Evolutionary conservation across 2,888 invertebrate species (phyloP).

Genomic region (Thecocarcelia acutangulata): DNA sequence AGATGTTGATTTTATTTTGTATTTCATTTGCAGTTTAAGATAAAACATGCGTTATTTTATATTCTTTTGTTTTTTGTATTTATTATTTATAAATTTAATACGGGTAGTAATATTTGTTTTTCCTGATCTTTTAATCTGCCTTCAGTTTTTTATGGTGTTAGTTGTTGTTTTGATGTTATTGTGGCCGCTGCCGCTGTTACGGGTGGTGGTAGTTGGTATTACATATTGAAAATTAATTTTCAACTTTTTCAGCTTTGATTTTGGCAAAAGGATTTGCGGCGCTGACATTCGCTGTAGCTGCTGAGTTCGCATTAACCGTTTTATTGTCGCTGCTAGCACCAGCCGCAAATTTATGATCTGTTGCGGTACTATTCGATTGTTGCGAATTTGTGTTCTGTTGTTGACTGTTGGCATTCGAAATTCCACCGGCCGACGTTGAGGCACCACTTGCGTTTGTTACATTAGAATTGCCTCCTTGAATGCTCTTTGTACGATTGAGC

Average conservation of each 20-base stretch:
- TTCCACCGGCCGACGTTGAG: conserved; percentile 72
- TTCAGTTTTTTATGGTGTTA: conserved; percentile 66
- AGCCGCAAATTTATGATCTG: conserved; percentile 73
- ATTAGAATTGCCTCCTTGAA: conserved; percentile 71
- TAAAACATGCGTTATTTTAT: conserved; percentile 65
- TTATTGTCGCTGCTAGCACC: conserved; percentile 78
- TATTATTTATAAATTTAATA: conserved; percentile 65
- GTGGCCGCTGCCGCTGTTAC: conserved; percentile 60
- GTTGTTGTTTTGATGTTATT: conserved; percentile 63
- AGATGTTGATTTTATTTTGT: conserved; percentile 62
- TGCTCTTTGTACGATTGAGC: conserved; percentile 83
- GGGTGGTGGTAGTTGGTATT: conserved; percentile 49
- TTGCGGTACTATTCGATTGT: conserved; percentile 80
- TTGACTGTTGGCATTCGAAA: conserved; percentile 72
- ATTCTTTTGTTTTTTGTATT: conserved; percentile 45
- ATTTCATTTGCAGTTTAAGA: conserved; percentile 57
- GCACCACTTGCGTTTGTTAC: conserved; percentile 74
- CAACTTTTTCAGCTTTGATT: conserved; percentile 76
- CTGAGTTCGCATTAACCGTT: conserved; percentile 73
- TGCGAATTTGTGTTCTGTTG: conserved; percentile 77
- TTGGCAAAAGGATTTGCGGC: conserved; percentile 74
- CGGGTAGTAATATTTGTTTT: conserved; percentile 45
- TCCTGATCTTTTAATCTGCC: conserved; percentile 61
- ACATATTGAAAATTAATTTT: conserved; percentile 74
- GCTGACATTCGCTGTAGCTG: conserved; percentile 74